phyloP scores from a whole-genome alignment of 2,888 invertebrate genomes.

The Notodonta dromedarius region DNA sequence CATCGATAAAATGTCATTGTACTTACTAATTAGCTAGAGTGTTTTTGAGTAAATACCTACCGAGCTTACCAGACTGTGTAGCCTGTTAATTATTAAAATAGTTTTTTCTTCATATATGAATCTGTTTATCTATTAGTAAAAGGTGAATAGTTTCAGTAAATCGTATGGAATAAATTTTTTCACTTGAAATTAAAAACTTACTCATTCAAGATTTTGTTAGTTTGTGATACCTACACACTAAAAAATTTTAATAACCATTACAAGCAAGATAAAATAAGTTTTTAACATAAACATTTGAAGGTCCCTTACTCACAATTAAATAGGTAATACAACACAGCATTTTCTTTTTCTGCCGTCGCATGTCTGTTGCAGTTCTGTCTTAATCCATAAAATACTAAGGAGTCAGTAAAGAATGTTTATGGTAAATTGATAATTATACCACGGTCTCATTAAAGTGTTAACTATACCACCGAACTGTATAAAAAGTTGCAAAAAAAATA shows the following conservation, averaged over 20 bases:
- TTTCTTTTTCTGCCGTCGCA: background rate
- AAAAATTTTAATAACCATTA: too few species aligned
- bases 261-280: too few species aligned
- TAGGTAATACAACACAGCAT: too few species aligned
- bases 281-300: too few species aligned
- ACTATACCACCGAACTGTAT: slow-evolving; percentile 36
- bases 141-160: too few species aligned
- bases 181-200: too few species aligned
- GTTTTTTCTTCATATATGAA: too few species aligned
- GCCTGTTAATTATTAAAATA: background rate
- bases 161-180: too few species aligned
- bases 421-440: slow-evolving; percentile 6
- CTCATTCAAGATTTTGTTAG: too few species aligned
- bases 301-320: too few species aligned
- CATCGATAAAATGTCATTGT: slow-evolving; percentile 27
- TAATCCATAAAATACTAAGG: background rate
- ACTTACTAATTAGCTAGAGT: slow-evolving; percentile 34
- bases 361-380: background rate
- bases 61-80: background rate
- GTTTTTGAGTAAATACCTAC: slow-evolving; percentile 17
- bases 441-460: slow-evolving; percentile 29
- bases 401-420: background rate
- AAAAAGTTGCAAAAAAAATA: slow-evolving; percentile 37
- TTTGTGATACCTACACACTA: too few species aligned
- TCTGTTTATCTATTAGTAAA: too few species aligned